These are phyloP conservation scores for Crotalus viridis DNA, from an alignment of 2,113 vertebrate genomes.

Conservation along the genomic window DNA sequence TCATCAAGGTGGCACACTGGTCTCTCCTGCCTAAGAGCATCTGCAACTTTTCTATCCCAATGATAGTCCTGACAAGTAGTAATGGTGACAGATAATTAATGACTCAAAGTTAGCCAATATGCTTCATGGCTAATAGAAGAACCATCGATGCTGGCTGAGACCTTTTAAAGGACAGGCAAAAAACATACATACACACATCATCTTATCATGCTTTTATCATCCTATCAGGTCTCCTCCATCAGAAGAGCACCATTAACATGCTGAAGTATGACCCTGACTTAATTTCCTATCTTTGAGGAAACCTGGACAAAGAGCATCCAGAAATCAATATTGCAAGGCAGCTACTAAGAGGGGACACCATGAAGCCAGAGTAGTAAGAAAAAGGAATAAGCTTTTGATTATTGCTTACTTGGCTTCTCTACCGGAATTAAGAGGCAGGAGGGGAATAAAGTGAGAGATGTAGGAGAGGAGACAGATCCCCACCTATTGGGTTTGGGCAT, in stretches of 20 bases:
- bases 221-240: background rate
- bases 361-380: background rate
- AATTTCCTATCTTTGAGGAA: background rate
- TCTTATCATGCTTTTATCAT: background rate
- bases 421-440: background rate
- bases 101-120: background rate
- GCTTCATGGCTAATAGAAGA: background rate
- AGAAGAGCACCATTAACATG: background rate
- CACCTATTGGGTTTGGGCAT: background rate
- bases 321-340: background rate
- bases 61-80: background rate
- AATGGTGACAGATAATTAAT: background rate
- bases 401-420: background rate
- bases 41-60: background rate
- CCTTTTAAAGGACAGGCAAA: background rate
- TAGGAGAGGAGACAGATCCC: background rate
- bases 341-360: background rate
- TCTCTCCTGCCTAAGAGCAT: background rate
- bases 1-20: background rate
- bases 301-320: background rate
- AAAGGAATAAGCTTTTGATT: background rate
- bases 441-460: background rate
- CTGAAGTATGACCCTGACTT: background rate
- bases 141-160: background rate
- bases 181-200: background rate